Evolutionary conservation across 2,113 vertebrate genomes (phyloP).

Genomic region (Poecilia latipinna): DNA sequence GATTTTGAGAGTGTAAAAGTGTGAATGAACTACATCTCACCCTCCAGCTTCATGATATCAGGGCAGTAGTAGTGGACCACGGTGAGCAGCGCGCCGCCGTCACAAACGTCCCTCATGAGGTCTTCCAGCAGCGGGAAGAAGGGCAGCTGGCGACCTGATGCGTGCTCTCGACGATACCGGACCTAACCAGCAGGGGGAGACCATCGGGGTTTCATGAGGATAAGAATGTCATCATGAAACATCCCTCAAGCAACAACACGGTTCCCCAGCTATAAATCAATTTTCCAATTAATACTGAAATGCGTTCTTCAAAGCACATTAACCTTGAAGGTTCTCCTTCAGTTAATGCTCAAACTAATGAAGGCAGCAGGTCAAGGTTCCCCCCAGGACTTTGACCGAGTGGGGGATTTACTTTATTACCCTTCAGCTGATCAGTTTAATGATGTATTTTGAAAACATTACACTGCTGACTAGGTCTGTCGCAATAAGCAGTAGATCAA

Average conservation of each 20-base stretch:
- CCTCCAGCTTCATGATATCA: slow-evolving; percentile 94
- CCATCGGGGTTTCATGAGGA: slow-evolving; percentile 6
- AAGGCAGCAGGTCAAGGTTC: slow-evolving; percentile 47
- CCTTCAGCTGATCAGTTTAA: slow-evolving; percentile 18
- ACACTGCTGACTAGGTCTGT: not conserved
- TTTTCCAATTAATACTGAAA: not conserved
- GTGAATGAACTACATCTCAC: slow-evolving; percentile 70
- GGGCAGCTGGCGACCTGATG: slow-evolving; percentile 86
- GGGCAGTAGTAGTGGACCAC: slow-evolving; percentile 96
- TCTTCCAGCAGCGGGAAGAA: slow-evolving; percentile 92
- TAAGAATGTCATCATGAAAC: slow-evolving; percentile 9
- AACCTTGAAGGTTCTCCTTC: slow-evolving; percentile 20
- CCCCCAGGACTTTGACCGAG: slow-evolving; percentile 35
- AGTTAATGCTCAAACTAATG: not conserved
- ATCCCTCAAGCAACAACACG: slow-evolving; percentile 33
- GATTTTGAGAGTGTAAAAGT: not conserved
- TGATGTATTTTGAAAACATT: not conserved
- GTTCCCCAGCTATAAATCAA: slow-evolving; percentile 22
- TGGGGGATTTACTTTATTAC: not conserved
- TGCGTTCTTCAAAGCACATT: slow-evolving; percentile 34
- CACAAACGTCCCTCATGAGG: slow-evolving; percentile 92
- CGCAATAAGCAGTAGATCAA: no score
- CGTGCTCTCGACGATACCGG: slow-evolving; percentile 94
- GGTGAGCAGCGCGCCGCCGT: slow-evolving; percentile 89
- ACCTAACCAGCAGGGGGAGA: slow-evolving; percentile 81